Evolutionary conservation across 2,113 vertebrate genomes (phyloP), one percentile per base, ranked within the genome.

Genomic region (Cardinalis cardinalis): DNA sequence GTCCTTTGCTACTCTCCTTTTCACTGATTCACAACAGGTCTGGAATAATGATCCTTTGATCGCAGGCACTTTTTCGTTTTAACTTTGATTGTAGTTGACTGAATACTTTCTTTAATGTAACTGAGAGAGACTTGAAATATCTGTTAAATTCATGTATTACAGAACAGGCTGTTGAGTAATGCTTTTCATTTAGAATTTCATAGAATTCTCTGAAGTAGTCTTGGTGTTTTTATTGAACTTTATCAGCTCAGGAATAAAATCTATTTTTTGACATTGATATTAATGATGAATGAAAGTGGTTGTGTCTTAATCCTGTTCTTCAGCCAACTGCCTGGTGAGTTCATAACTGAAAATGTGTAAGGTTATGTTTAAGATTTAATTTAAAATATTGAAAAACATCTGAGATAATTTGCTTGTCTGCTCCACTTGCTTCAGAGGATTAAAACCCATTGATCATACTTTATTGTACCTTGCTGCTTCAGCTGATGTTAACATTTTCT

Each of bases 1-100:
- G 97, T 97, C 94, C 96, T 95, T 89, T 92, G 36, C 95, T 87
- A 96, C 88, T 92, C 70, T 94, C 85, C 91, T 98, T 97, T 97
- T 96, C 96, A 79, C 85, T 91, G 85, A 95, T 94, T 91, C 89
- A 92, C 93, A 87, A 48, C 70, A 90, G 91, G 52, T 95, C 88
- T 95, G 75, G 66, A 92, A 87, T 96, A 60, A 85, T 76, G 77
- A 79, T 94, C 80, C 90, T 85, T 92, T 59, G 49, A 91, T 96
- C 88, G 87, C 59, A 77, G 93, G 71, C 88, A 92, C 94, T 89
- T 94, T 58, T 85, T 46, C 94, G 23, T 92, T 64, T 77, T 96
- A 51, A 94, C 76, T 96, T 94, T 96, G 40, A 56, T 91, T 94
- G 68, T 94, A 92, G 69, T 64, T 83, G 92, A 81, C 64, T 94